Conservation (phyloP, 2,113 vertebrate species). For the Sprattus sprattus region DNA sequence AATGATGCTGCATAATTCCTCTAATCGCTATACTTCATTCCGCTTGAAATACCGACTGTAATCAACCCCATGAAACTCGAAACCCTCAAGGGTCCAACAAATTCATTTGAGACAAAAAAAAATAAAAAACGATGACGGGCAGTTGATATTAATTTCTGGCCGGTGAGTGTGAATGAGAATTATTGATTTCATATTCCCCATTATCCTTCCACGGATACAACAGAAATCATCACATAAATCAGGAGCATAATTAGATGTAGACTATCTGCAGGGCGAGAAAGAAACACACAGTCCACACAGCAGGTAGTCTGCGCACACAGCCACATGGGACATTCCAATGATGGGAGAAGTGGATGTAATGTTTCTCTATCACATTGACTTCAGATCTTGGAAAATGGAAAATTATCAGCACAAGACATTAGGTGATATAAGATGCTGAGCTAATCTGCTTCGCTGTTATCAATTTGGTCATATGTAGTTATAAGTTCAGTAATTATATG, state of each 20-base stretch:
- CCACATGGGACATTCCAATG: background rate
- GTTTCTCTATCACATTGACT: background rate
- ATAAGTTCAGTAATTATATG: background rate
- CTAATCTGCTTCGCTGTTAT: background rate
- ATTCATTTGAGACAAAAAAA: conserved; percentile 39
- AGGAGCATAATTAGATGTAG: conserved; percentile 49
- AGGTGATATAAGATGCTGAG: background rate
- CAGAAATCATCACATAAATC: conserved; percentile 52
- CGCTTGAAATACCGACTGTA: background rate
- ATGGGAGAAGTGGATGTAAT: background rate
- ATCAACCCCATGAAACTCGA: conserved; percentile 24
- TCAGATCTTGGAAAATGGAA: background rate
- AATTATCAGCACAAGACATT: background rate
- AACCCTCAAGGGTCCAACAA: conserved; percentile 34
- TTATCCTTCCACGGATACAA: conserved; percentile 45
- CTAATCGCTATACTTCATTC: background rate
- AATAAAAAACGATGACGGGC: conserved; percentile 23
- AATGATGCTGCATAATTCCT: background rate
- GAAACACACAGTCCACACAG: conserved; percentile 17
- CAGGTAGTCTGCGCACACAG: background rate
- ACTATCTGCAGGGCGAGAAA: conserved; percentile 43
- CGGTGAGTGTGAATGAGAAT: conserved; percentile 44
- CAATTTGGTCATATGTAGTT: background rate
- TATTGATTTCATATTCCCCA: conserved; percentile 50
- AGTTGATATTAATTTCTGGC: conserved; percentile 46